phyloP scores from a whole-genome alignment of 2,888 invertebrate species.

The Siphonodentalium dalli region DNA sequence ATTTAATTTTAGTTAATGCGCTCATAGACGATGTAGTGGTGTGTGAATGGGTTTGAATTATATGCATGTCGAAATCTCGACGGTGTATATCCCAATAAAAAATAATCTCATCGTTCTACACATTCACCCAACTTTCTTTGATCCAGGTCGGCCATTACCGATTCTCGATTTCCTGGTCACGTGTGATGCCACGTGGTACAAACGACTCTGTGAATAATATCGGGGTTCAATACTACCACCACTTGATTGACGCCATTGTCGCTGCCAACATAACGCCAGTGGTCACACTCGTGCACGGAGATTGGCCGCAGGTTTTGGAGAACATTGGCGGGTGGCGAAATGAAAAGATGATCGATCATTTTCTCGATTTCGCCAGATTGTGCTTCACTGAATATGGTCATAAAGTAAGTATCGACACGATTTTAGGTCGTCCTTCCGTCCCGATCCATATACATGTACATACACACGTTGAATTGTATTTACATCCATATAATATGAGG shows the following conservation, averaged over 20 bases:
- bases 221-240: slow-evolving; percentile 80
- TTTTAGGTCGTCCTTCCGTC: too few relatives aligned
- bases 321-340: slow-evolving; percentile 64
- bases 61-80: too few relatives aligned
- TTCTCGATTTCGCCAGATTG: slow-evolving; percentile 58
- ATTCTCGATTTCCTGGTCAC: slow-evolving; percentile 73
- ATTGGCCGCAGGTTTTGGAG: slow-evolving; percentile 63
- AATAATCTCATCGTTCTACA: too few relatives aligned
- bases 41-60: too few relatives aligned
- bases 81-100: too few relatives aligned
- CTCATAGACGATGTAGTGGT: too few relatives aligned
- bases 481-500: too few relatives aligned
- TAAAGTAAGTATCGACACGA: slow-evolving; percentile 43
- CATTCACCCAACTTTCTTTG: too few relatives aligned
- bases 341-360: slow-evolving; percentile 44
- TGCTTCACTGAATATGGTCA: slow-evolving; percentile 62
- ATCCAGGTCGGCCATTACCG: neutral
- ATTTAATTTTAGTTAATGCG: too few relatives aligned
- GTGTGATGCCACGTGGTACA: slow-evolving; percentile 74
- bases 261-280: slow-evolving; percentile 70
- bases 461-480: too few relatives aligned
- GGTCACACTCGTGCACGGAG: slow-evolving; percentile 68
- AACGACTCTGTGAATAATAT: slow-evolving; percentile 69
- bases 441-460: too few relatives aligned
- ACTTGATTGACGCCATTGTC: slow-evolving; percentile 75